Evolutionary conservation across 2,888 invertebrate species (phyloP), one percentile per base, ranked within the genome.

Genomic region (Aquatica leii): DNA sequence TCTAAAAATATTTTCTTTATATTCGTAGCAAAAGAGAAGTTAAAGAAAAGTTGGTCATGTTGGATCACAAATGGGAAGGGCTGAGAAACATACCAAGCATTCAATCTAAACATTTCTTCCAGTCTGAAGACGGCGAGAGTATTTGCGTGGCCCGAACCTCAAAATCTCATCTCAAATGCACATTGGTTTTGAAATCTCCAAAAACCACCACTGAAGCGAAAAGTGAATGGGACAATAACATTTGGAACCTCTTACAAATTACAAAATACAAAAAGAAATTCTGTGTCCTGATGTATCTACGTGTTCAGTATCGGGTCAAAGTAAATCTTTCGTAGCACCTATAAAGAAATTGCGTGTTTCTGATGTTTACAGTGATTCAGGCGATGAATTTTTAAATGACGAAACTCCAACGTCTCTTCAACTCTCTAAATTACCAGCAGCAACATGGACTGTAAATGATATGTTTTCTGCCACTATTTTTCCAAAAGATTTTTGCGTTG

Each of bases 21-120:
- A 59, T 68, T 58, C n/a, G 63, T 67, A 59, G 59, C 61, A 46
- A 67, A 41, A 62, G 67, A 67, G 46, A 64, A 60, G 59, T 66
- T 66, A 58, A n/a, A n/a, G n/a, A n/a, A n/a, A n/a, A n/a, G n/a
- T n/a, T n/a, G n/a, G 57, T 55, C 66, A 66, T 66, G 55, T 37
- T 66, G 63, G 68, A 53, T 53, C 12, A 53, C 18, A 37, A 18
- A 15, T 53, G 53, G 53, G 40, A 53, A 53, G 53, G 53, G 48
- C 64, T 49, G 59, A 37, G 61, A 63, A 68, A 61, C 61, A 65
- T 67, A 57, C 67, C 63, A 66, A 63, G 37, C n/a, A 37, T 43
- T 43, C 17, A 43, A 37, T 53, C 37, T 12, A 50, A 50, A 50
- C 50, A 21, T 50, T 50, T 50, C 50, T 50, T 50, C 21, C 21